Base-by-base conservation (phyloP, 35 echinoderm and acorn worm species). In the Strongylocentrotus purpuratus region DNA sequence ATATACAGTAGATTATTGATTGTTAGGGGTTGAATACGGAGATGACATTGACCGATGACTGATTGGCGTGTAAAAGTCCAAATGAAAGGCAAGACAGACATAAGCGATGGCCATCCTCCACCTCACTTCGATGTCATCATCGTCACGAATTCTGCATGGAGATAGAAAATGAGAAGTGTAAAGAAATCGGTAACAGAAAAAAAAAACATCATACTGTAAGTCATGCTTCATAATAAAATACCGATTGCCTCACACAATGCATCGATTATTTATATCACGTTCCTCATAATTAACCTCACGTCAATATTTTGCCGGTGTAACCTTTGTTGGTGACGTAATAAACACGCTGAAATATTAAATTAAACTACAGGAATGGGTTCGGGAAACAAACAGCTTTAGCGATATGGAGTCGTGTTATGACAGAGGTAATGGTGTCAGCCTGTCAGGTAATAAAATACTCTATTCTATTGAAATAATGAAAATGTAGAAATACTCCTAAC, bases 81-180 rank as follows among this genome's bases (percentile, higher is more conserved):
- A 89, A 89, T 89, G 87, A 89, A 89, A 89, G 87, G 87, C 87
- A 33, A 89, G 87, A 89, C 45, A 78, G 87, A 89, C 45, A 45
- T 33, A 89, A 41, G 45, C 41, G 85, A n/a, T 46, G 94, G 94
- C 50, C 5, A 46, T 65, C 33, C 32, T 46, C 60, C 41, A 33
- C 52, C 86, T 96, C 96, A 96, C 94, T 96, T 96, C 33, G 96
- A 96, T 58, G 96, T 96, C 96, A 96, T 96, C 96, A 96, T 96
- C 46, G 96, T 96, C 33, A 96, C 96, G 60, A 96, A 96, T 86
- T 48, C 58, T 61, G 46, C 28, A n/a, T 47, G 0, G 22, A 31
- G 46, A 55, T 32, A 61, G 31, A 55, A 94, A 18, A 48, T 28
- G 92, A 45, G 13, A 94, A 94, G 31, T 48, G 28, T 2, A 78